Base-by-base conservation (phyloP, 53 echinoderm and acorn worm species). In the Zoroaster sp. region DNA sequence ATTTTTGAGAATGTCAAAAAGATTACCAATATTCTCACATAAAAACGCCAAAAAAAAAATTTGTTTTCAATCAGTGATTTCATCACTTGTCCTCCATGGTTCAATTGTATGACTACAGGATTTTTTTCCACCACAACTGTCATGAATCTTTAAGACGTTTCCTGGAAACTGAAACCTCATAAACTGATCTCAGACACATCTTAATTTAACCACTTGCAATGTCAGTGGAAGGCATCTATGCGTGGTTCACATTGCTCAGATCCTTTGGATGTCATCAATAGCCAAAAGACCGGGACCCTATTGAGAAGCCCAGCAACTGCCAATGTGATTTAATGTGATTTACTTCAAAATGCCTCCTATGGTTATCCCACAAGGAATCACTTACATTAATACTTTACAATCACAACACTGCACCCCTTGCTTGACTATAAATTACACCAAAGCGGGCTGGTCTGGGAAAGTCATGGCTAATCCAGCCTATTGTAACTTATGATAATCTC, bases 271-370 rank as follows among this genome's bases (percentile, higher is more conserved):
- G 63, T 59, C 11, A 9, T 59, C n/a, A n/a, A n/a, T n/a, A n/a
- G n/a, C n/a, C n/a, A n/a, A n/a, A 35, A 69, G 18, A 18, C 70
- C 5, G 30, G 17, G 17, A 35, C 70, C 25, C 33, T 32, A 4
- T 54, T 32, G 43, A 79, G 79, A 79, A 63, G 36, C 79, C 79
- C 8, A 33, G 18, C 78, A 59, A 78, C 54, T 55, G 55, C 74
- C 1, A 0, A 78, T 46, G 52, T 78, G 74, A 38, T 53, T 55
- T 78, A 78, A 78, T 78, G 34, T 78, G 78, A 78, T 78, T 54
- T 54, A 5, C 78, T 34, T 20, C 54, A 53, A 53, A 78, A 8
- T 35, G 53, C 55, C 43, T 28, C 36, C 30, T 32, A 31, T 51
- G 6, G 7, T 15, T 51, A 54, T 35, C 78, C 59, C 55, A 54